Base-by-base conservation (phyloP, 2,888 invertebrate species). In the Phortica magna region DNA sequence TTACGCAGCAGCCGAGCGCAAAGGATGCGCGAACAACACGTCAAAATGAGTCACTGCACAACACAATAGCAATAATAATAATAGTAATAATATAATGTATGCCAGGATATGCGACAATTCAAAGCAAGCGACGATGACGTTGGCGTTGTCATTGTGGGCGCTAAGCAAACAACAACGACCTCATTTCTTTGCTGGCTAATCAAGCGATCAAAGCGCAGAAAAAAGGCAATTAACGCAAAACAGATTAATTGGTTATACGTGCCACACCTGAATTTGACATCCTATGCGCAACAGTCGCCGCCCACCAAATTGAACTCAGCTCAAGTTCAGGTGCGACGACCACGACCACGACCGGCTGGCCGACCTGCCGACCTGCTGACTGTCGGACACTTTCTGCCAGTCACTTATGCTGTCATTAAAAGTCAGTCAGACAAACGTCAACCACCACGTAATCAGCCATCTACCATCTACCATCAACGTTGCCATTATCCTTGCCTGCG, bases 241-340 rank as follows among this genome's bases (percentile, higher is more conserved):
- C 88, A 83, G 85, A 85, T 85, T 85, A 85, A 85, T 88, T 85
- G 85, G 83, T 82, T 81, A 19, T 17, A 80, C 22, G 70, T 14
- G 39, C 31, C 41, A n/a, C 65, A 65, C 31, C 65, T 31, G 14
- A 41, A 39, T 65, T 31, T 41, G 65, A 65, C 65, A 41, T 31
- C 39, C 65, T 41, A 22, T n/a, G n/a, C 17, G 19, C 57, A 82
- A 83, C 82, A 83, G 84, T 83, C 83, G 85, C 83, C 19, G 14
- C 39, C 31, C 12, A 12, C 7, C 5, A 14, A 59, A 59, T 59
- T 61, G 19, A 14, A 53, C 53, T 7, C 65, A 53, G 72, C 70
- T 81, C 85, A 84, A 84, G 85, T 87, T 84, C 85, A 87, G 87
- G 81, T 82, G 82, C 82, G 74, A 55, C 61, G 77, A 2, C 31